Conservation (phyloP, 1,140 invertebrate genomes). For the Aphis craccivora region DNA sequence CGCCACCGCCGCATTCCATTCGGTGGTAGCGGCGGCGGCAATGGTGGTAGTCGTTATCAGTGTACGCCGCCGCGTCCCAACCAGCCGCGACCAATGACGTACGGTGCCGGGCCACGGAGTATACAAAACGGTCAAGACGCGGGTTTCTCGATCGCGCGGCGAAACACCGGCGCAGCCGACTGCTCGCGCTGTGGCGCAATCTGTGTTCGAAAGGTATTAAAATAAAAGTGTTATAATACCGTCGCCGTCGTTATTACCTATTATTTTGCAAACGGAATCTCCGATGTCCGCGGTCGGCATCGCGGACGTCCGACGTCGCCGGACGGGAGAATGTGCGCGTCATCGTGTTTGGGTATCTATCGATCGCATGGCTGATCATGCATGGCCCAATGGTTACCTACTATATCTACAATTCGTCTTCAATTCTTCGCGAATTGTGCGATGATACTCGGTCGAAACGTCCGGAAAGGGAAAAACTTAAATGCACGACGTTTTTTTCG, state of each 20-base stretch:
- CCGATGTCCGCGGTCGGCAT: neutral
- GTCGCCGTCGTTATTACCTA: neutral
- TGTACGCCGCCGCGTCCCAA: neutral
- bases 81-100: neutral
- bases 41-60: slow-evolving; percentile 33
- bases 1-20: slow-evolving; percentile 29
- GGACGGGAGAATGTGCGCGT: neutral
- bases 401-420: too few relatives aligned
- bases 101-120: neutral
- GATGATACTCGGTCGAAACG: neutral
- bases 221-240: too few relatives aligned
- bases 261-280: neutral
- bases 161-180: neutral
- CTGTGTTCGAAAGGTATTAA: neutral
- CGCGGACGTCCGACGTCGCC: neutral
- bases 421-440: neutral
- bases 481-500: neutral
- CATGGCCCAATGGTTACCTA: too few relatives aligned
- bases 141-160: slow-evolving; percentile 27
- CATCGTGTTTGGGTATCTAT: neutral
- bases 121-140: neutral
- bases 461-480: neutral
- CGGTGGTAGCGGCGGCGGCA: neutral
- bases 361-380: neutral
- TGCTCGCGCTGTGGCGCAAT: neutral